Evolutionary conservation across 1,140 invertebrate genomes (phyloP).

Genomic region (Linepithema humile): DNA sequence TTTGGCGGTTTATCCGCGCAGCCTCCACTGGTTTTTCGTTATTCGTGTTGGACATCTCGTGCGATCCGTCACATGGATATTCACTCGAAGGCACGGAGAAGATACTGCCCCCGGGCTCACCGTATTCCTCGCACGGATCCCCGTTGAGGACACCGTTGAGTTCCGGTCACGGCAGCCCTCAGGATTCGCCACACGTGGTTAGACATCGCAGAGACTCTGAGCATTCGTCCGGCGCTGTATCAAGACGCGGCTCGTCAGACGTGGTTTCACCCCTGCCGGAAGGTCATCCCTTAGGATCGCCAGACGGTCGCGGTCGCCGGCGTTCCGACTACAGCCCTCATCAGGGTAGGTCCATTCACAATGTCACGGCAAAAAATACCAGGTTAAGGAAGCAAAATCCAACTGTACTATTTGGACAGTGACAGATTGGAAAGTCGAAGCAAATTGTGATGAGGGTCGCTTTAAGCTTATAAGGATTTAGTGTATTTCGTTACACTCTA

Average conservation of each 20-base stretch:
- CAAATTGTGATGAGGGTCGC: background rate
- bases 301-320: slow-evolving; percentile 73
- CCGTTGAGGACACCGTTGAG: slow-evolving; percentile 77
- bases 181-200: slow-evolving; percentile 76
- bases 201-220: slow-evolving; percentile 78
- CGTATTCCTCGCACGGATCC: slow-evolving; percentile 76
- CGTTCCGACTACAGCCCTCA: slow-evolving; percentile 77
- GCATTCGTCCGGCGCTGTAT: slow-evolving; percentile 65
- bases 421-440: background rate
- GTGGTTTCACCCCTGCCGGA: slow-evolving; percentile 73
- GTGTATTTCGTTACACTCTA: background rate
- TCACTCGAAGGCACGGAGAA: slow-evolving; percentile 76
- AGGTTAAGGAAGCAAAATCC: background rate
- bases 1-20: background rate
- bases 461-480: background rate
- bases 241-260: slow-evolving; percentile 74
- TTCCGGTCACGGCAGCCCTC: slow-evolving; percentile 77
- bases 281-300: slow-evolving; percentile 72
- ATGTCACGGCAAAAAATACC: background rate
- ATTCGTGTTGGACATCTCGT: background rate
- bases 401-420: background rate
- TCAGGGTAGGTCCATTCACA: slow-evolving; percentile 76
- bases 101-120: slow-evolving; percentile 72
- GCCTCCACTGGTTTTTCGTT: slow-evolving; percentile 48
- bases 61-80: slow-evolving; percentile 62